These are phyloP conservation scores for Pseudorhiza aurosa DNA, from an alignment of 30 jellyfish, hydroid and myxozoan species.

Conservation along the genomic window DNA sequence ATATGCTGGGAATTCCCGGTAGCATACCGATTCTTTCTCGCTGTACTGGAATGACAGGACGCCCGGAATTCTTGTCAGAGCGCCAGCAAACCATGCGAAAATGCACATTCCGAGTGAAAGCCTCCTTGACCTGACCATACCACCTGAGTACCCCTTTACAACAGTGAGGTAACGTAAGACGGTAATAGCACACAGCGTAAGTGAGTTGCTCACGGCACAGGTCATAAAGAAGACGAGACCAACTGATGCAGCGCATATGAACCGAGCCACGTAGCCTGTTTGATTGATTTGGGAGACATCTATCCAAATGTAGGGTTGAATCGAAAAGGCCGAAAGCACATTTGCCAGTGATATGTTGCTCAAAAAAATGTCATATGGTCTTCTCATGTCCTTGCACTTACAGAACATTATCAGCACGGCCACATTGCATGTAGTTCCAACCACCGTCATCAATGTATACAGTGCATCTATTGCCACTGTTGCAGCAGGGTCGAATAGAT, in stretches of 20 bases:
- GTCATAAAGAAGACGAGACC: background rate
- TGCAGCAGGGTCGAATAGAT: background rate
- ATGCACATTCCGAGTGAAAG: background rate
- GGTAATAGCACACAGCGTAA: background rate
- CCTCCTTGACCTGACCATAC: background rate
- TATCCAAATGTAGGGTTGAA: slow-evolving; percentile 2
- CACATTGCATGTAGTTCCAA: background rate
- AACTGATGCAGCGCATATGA: slow-evolving; percentile 2
- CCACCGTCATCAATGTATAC: background rate
- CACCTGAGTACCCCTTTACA: background rate
- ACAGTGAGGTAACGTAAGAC: background rate
- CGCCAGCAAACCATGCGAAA: background rate
- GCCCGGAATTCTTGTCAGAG: background rate
- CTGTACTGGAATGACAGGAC: slow-evolving; percentile 1
- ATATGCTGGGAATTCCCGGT: background rate
- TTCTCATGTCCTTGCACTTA: background rate
- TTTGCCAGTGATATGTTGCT: background rate
- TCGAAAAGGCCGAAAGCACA: background rate
- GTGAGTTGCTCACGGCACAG: background rate
- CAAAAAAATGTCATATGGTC: background rate
- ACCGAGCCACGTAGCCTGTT: background rate
- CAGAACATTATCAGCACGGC: background rate
- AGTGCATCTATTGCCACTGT: background rate
- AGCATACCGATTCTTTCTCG: background rate
- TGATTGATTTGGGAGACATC: background rate